Evolutionary conservation across 92 coral and sea anemone genomes (phyloP).

Genomic region (Parazoanthus swiftii): DNA sequence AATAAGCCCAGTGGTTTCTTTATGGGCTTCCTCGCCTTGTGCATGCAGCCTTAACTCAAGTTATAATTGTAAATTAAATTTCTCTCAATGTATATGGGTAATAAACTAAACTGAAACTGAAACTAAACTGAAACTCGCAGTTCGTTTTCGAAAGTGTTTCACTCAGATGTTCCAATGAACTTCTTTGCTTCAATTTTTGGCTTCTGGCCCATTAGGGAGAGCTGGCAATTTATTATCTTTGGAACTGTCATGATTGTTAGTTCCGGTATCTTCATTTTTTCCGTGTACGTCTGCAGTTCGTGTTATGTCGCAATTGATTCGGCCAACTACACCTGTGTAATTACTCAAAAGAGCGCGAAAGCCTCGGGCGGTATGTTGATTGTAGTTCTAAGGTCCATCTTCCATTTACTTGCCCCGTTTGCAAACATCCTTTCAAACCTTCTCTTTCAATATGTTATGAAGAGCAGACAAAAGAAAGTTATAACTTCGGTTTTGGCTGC

Average conservation of each 20-base stretch:
- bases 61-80: too few species aligned
- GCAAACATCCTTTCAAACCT: background rate
- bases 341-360: background rate
- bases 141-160: background rate
- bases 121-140: too few species aligned
- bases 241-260: background rate
- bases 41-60: too few species aligned
- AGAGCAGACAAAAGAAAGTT: background rate
- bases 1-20: too few species aligned
- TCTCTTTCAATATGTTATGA: background rate
- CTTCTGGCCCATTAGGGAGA: background rate
- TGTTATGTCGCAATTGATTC: background rate
- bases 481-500: background rate
- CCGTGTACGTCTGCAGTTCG: background rate
- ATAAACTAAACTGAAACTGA: too few species aligned
- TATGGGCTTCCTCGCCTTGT: too few species aligned
- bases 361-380: background rate
- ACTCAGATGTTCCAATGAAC: background rate
- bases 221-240: background rate
- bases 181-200: background rate
- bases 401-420: background rate
- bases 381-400: background rate
- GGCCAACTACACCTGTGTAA: background rate
- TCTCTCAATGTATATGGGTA: too few species aligned
- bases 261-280: background rate